Base-by-base conservation (phyloP, 2,888 invertebrate genomes). In the Drosophila melanosoma region DNA sequence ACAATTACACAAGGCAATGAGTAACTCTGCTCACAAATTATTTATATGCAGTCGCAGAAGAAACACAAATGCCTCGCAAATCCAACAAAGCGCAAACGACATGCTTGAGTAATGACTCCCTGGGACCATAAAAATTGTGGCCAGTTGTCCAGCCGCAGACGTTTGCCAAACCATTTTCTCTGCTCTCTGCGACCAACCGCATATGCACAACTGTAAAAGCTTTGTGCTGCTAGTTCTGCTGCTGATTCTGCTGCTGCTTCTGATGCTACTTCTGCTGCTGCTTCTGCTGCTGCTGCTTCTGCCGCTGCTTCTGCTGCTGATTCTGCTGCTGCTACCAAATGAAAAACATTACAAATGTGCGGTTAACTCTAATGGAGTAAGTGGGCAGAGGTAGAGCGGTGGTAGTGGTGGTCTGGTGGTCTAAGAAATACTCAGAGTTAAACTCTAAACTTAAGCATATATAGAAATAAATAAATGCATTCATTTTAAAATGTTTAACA, bases 261-360 rank as follows among this genome's bases (percentile, higher is more conserved):
- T 15, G 15, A 15, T 36, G 3, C 6, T 35, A 6, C 15, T 36
- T 0, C 36, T 36, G 2, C 6, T 15, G 6, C 15, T 35, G 0
- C 15, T 15, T 7, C 36, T 17, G 10, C 2, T 12, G 42, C 12
- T 42, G 12, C 49, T 32, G 17, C 59, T 29, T 5, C 6, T 29
- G 6, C 6, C 6, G 5, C 29, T 29, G 29, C 29, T 29, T 0
- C 26, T 26, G 26, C 26, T 26, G 4, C 23, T 29, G 2, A 0
- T 29, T 6, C 29, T 29, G 29, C 5, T 29, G 0, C n/a, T 42
- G 42, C 49, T 32, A 12, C 58, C 60, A 81, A 83, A 83, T 74
- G 83, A 67, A 71, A 76, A 81, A 74, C 81, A 76, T 81, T 76
- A 80, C 69, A 83, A 83, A 83, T 81, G 60, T 80, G 81, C 74